These are phyloP conservation scores for Apaloderma vittatum DNA, from an alignment of 2,113 vertebrate genomes.

Conservation along the genomic window DNA sequence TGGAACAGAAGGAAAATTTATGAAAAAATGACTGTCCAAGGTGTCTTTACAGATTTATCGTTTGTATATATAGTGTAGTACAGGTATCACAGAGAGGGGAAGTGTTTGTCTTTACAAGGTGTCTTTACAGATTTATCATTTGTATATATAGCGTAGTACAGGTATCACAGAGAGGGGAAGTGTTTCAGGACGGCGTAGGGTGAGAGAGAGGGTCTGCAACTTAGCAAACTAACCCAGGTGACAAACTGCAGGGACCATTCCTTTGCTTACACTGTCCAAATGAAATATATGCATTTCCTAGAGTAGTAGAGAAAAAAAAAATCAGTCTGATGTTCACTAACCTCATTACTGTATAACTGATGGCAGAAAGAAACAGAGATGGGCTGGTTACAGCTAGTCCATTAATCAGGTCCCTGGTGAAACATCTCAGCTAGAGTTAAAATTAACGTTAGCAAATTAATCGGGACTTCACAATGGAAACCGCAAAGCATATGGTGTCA, in stretches of 20 bases:
- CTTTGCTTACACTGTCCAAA: background rate
- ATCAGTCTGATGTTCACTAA: constrained; percentile 17
- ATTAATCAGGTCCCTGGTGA: constrained; percentile 60
- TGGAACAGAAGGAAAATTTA: background rate
- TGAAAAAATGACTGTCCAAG: background rate
- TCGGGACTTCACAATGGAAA: constrained; percentile 42
- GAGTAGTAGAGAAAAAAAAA: background rate
- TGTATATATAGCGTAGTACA: background rate
- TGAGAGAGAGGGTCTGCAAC: background rate
- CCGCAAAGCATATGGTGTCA: constrained; percentile 60
- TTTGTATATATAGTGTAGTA: background rate
- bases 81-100: background rate
- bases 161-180: background rate
- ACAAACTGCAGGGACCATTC: background rate
- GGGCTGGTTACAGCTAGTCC: constrained; percentile 42
- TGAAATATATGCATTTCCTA: background rate
- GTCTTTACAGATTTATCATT: background rate
- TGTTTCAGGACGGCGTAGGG: background rate
- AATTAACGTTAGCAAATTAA: constrained; percentile 66
- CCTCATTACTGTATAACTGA: constrained; percentile 47
- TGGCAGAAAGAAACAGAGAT: constrained; percentile 33
- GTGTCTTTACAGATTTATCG: background rate
- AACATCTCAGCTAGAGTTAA: constrained; percentile 66
- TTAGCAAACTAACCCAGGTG: background rate
- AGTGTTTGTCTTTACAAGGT: background rate